Base-by-base conservation (phyloP, 1,140 invertebrate species). In the Drosophila willistoni region DNA sequence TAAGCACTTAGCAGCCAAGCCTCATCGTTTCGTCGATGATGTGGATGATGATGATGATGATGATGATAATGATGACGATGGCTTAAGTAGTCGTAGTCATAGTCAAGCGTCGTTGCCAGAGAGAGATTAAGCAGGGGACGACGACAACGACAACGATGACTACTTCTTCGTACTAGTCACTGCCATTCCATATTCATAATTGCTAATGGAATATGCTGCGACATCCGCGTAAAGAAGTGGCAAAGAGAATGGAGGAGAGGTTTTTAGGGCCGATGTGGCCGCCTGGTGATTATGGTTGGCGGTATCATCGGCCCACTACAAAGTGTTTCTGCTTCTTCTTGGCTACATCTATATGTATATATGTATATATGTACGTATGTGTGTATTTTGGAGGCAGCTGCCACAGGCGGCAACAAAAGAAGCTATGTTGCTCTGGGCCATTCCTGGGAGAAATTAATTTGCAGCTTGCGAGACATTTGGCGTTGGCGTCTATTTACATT, bases 381-480 rank as follows among this genome's bases (percentile, higher is more conserved):
- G 17, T 36, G 61, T 41, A 29, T 36, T 62, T 54, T 22, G 59
- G 22, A 59, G 56, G 41, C 69, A 68, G 65, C 68, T 57, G 56
- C 42, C 22, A 36, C 57, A 60, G 36, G 36, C 44, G 19, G 12
- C 36, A 36, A 33, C 60, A 67, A 61, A 47, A 65, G 36, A 12
- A 39, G 62, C 56, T 36, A 34, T 29, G 69, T 47, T 14, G 19
- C 62, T 54, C 36, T 22, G 66, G 51, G 34, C 64, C 59, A 79
- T 83, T 91, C 90, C 85, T 87, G 67, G 71, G 90, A 91, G 90
- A 91, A 91, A 91, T 91, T 91, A 91, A 91, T 91, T 91, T 91
- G 82, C 85, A 90, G 87, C 90, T 91, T 91, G 82, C 73, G 85
- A 87, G 85, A 90, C 83, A 86, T 86, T 86, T 73, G 79, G 72